phyloP scores from a whole-genome alignment of 2,113 vertebrate genomes.

The Erinaceus europaeus region DNA sequence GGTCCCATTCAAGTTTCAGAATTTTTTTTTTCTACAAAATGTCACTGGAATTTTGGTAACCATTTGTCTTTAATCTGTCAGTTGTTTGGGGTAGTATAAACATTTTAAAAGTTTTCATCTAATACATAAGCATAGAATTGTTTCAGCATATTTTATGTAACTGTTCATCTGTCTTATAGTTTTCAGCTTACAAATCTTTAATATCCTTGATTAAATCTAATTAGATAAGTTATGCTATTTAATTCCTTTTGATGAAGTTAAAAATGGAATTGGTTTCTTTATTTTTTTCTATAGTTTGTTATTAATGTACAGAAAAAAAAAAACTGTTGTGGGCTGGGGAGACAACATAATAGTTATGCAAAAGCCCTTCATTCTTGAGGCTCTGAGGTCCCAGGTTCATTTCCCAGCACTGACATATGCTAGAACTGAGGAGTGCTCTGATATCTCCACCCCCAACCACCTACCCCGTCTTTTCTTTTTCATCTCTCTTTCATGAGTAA shows the following conservation, averaged over 20 bases:
- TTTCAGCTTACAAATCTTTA: neutral
- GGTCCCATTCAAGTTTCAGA: neutral
- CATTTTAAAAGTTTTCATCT: neutral
- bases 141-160: neutral
- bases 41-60: neutral
- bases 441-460: too few species aligned
- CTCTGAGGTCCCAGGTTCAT: too few species aligned
- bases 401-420: too few species aligned
- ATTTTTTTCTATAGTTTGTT: neutral
- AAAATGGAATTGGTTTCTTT: neutral
- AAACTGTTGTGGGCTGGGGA: too few species aligned
- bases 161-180: neutral
- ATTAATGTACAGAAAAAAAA: neutral
- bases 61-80: neutral
- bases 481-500: too few species aligned
- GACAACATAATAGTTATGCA: too few species aligned
- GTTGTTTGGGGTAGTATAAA: neutral
- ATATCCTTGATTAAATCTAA: neutral
- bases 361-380: too few species aligned
- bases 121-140: neutral
- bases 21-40: neutral
- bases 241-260: neutral
- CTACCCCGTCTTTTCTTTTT: too few species aligned
- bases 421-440: too few species aligned
- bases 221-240: neutral